A percentile compares a stretch with the other conserved stretches of the same genome.
Evolutionary conservation across 2,888 invertebrate species (phyloP).

Genomic region (Chymomyza fuscimana): DNA sequence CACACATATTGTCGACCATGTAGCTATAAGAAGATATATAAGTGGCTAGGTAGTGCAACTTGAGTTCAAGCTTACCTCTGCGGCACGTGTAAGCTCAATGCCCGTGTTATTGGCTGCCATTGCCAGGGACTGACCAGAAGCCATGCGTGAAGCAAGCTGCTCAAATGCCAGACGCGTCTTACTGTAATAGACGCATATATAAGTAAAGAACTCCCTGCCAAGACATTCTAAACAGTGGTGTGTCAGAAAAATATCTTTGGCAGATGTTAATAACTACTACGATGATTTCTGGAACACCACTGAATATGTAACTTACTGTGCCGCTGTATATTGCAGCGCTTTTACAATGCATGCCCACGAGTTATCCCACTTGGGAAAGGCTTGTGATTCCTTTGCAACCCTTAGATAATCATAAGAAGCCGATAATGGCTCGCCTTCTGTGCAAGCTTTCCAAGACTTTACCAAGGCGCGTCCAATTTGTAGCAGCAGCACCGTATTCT

Average conservation of each 20-base stretch:
- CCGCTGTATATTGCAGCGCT: slow-evolving; percentile 80
- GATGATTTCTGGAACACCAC: too few relatives aligned
- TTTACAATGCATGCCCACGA: slow-evolving; percentile 78
- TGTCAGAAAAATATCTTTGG: too few relatives aligned
- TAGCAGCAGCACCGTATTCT: slow-evolving; percentile 94
- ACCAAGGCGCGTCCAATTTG: slow-evolving; percentile 92
- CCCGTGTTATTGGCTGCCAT: slow-evolving; percentile 93
- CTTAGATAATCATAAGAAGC: slow-evolving; percentile 86
- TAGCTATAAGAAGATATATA: slow-evolving; percentile 81
- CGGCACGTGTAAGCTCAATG: slow-evolving; percentile 89
- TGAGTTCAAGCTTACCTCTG: slow-evolving; percentile 82
- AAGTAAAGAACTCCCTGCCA: slow-evolving; percentile 37
- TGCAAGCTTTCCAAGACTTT: slow-evolving; percentile 87
- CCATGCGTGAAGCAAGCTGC: slow-evolving; percentile 85
- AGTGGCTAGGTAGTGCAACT: not conserved
- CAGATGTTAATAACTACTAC: too few relatives aligned
- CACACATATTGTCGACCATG: slow-evolving; percentile 90
- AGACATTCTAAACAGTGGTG: too few relatives aligned
- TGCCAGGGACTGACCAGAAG: slow-evolving; percentile 84
- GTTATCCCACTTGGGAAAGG: slow-evolving; percentile 70
- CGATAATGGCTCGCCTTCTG: slow-evolving; percentile 82
- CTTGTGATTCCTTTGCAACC: slow-evolving; percentile 38
- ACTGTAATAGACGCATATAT: slow-evolving; percentile 78
- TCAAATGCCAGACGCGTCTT: slow-evolving; percentile 86
- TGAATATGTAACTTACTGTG: slow-evolving; percentile 76